A percentile compares a stretch with the other conserved stretches of the same genome.
Conservation (phyloP, 2,888 invertebrate genomes). For the Aleiodes testaceus region DNA sequence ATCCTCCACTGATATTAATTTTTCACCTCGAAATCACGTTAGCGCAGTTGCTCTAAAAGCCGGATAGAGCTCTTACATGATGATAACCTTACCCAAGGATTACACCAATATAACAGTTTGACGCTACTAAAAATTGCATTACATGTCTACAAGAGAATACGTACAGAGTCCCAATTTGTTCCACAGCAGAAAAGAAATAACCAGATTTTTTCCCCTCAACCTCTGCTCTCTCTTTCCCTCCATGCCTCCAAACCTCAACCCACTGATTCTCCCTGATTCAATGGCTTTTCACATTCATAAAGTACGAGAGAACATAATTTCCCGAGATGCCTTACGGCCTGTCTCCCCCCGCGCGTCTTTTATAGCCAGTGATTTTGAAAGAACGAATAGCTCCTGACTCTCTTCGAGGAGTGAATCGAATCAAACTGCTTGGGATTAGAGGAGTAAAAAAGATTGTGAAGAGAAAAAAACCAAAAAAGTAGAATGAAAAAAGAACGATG, state of each 20-base stretch:
- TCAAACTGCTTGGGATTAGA: conserved; percentile 32
- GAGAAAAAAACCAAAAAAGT: neutral
- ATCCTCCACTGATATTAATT: too few relatives aligned
- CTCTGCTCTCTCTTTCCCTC: neutral
- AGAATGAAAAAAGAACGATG: neutral
- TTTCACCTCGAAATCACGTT: too few relatives aligned
- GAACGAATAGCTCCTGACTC: conserved; percentile 31
- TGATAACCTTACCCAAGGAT: conserved; percentile 2
- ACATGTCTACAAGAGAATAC: neutral
- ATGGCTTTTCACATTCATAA: conserved; percentile 27
- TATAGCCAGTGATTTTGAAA: neutral
- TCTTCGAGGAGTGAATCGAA: conserved; percentile 22
- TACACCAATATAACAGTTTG: conserved; percentile 3
- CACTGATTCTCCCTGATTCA: neutral
- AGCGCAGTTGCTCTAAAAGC: too few relatives aligned
- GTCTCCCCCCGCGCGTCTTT: neutral
- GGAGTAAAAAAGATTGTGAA: conserved; percentile 5
- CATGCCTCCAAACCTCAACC: neutral
- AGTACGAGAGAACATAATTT: conserved; percentile 37
- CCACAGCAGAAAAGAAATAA: neutral
- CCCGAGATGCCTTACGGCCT: conserved; percentile 27
- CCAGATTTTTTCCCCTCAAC: neutral
- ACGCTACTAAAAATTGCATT: conserved; percentile 8
- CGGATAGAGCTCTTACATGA: neutral
- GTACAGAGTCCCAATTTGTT: conserved; percentile 4